Base-by-base conservation (phyloP, 2,113 vertebrate genomes). In the Collichthys lucidus region DNA sequence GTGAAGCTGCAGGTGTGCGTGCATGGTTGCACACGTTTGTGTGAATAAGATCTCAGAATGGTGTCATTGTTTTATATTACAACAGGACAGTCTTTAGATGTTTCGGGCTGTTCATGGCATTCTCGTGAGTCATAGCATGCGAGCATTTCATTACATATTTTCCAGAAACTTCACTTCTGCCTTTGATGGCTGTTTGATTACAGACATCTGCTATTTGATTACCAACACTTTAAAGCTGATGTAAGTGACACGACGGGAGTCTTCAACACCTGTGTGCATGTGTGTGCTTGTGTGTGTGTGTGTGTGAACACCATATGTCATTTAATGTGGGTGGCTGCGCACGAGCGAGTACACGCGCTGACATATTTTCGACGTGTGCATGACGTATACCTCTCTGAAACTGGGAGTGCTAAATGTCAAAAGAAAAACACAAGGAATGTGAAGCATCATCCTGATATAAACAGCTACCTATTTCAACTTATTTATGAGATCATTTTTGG, bases 131-230 rank as follows among this genome's bases (percentile, higher is more conserved):
- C 80, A 79, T 16, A 26, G 42, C 47, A 35, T 56, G 60, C 26
- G 11, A 74, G 22, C 52, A 65, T 79, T 78, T 75, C 49, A 74
- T 62, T 62, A 46, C 64, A 84, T 71, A 80, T 79, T 85, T 75
- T 72, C 61, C 11, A 59, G 29, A 78, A 78, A 59, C 20, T 3
- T 31, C 47, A 24, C 68, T 72, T 22, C 35, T 26, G 44, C 1
- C 61, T 80, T 81, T 83, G 60, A 89, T 76, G 64, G 46, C 75
- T 81, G 77, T 80, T 71, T 85, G 59, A 85, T 77, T 59, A 67
- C 53, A 61, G 44, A 75, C 76, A 65, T 16, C 70, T 81, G 79
- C 78, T 82, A 60, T 80, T 87, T 87, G 55, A 83, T 90, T 80
- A 83, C 77, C 60, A 74, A 81, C 80, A 84, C 44, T 64, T 68